Conservation (phyloP, 2,797 vertebrate species). For the Delichon dasypus region DNA sequence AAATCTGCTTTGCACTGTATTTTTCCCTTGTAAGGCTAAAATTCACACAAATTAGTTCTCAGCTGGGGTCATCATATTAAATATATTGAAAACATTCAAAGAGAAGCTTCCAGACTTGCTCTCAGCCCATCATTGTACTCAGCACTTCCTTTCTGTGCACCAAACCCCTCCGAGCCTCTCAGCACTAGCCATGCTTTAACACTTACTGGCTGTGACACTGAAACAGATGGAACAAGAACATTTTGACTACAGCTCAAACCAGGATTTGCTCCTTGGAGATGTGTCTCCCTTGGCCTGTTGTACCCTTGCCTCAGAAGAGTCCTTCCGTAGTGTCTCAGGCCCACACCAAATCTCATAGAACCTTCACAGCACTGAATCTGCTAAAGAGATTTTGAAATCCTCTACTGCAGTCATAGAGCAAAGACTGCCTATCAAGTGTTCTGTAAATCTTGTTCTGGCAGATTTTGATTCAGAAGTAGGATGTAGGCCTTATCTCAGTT, state of each 20-base stretch:
- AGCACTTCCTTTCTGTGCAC: background rate
- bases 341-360: background rate
- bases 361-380: background rate
- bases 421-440: background rate
- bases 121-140: background rate
- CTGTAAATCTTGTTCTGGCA: background rate
- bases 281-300: background rate
- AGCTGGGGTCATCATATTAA: background rate
- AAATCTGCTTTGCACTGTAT: background rate
- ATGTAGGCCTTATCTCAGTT: background rate
- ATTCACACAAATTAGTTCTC: background rate
- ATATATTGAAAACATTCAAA: background rate
- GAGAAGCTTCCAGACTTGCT: background rate
- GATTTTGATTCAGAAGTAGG: background rate
- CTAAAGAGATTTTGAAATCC: background rate
- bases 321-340: background rate
- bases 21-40: background rate
- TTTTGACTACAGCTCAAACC: background rate
- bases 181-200: background rate
- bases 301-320: background rate
- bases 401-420: background rate
- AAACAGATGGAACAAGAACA: background rate
- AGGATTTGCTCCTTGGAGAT: background rate
- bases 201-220: background rate
- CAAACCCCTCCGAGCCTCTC: background rate